Percentiles rank a stretch among this genome's conserved stretches.
Evolutionary conservation across 2,888 invertebrate species (phyloP).

Genomic region (Conistra vaccinii): DNA sequence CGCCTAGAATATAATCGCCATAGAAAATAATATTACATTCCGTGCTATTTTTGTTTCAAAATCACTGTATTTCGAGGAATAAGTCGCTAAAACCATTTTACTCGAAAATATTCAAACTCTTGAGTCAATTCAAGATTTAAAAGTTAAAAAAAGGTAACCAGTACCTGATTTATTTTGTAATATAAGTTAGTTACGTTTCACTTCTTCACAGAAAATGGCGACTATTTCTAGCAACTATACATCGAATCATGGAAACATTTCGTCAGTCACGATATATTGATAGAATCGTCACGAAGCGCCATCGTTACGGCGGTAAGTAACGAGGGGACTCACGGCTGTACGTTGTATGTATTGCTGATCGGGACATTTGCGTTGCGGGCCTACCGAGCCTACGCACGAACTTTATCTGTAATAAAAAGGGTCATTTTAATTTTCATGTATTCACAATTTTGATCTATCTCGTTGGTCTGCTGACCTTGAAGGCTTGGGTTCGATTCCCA

Average conservation of each 20-base stretch:
- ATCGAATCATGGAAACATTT: background rate
- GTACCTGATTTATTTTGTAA: background rate
- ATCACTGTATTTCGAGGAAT: constrained; percentile 30
- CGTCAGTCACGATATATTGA: background rate
- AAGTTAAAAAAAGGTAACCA: background rate
- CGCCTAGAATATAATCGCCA: constrained; percentile 45
- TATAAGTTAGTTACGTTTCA: background rate
- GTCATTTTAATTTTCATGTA: too few relatives aligned
- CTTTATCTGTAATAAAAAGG: constrained; percentile 42
- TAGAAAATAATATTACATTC: constrained; percentile 1
- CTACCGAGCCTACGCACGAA: constrained; percentile 52
- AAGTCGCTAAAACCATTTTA: constrained; percentile 17
- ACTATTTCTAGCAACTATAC: constrained; percentile 12
- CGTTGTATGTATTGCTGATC: constrained; percentile 66
- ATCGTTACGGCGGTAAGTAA: constrained; percentile 42
- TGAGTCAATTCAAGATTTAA: constrained; percentile 19
- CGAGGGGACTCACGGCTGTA: constrained; percentile 56
- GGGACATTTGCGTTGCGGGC: constrained; percentile 71
- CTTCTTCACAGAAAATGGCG: constrained; percentile 13
- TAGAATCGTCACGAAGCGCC: constrained; percentile 53
- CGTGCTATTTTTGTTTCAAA: background rate
- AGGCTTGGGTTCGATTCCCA: too few relatives aligned
- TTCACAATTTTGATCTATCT: too few relatives aligned
- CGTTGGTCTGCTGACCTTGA: too few relatives aligned
- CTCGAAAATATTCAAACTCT: constrained; percentile 46